Conservation (phyloP, 1,140 invertebrate species). For the Drosophila teissieri region DNA sequence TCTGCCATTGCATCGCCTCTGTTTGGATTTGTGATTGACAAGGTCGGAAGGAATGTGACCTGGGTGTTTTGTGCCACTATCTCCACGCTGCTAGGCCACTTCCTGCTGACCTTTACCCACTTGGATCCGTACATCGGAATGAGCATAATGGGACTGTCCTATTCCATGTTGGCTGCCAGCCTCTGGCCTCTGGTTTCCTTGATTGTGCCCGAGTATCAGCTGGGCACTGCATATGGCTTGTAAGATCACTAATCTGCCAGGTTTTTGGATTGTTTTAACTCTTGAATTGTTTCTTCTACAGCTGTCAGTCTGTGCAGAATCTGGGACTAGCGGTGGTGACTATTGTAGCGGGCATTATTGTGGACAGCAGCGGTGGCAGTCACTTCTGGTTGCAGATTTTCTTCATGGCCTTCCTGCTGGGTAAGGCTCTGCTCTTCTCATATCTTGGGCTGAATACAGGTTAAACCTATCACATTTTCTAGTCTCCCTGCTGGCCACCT, state of each 20-base stretch:
- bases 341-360: constrained; percentile 94
- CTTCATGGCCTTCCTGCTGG: constrained; percentile 93
- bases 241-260: constrained; percentile 32
- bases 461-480: neutral
- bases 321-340: constrained; percentile 95
- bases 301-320: constrained; percentile 97
- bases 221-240: constrained; percentile 98
- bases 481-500: constrained; percentile 89
- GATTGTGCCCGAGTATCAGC: constrained; percentile 95
- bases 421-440: constrained; percentile 35
- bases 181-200: constrained; percentile 97
- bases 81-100: constrained; percentile 92
- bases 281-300: constrained; percentile 9
- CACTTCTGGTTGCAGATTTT: constrained; percentile 97
- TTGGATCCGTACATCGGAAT: constrained; percentile 94
- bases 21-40: constrained; percentile 96
- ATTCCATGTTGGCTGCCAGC: constrained; percentile 96
- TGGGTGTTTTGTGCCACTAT: constrained; percentile 94
- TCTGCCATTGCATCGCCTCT: constrained; percentile 95
- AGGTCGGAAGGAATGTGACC: constrained; percentile 93
- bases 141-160: constrained; percentile 95
- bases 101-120: constrained; percentile 93
- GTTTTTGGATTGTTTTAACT: neutral
- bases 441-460: too few species aligned
- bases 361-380: constrained; percentile 90